A percentile compares a stretch with the other conserved stretches of the same genome.
Evolutionary conservation across 2,113 vertebrate genomes (phyloP).

Genomic region (Misgurnus anguillicaudatus): DNA sequence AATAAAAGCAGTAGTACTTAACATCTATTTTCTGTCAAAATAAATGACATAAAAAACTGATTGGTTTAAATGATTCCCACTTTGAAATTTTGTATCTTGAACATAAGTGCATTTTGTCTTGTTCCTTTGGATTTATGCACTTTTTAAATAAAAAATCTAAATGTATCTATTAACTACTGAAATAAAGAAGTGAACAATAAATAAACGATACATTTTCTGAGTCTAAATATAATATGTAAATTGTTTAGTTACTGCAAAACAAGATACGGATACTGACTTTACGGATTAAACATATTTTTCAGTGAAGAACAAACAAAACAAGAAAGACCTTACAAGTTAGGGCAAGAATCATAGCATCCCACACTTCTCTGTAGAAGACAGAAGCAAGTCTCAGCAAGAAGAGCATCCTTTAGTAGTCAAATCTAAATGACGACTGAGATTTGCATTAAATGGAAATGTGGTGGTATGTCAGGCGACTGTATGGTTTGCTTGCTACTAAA

Average conservation of each 20-base stretch:
- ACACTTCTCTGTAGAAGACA: neutral
- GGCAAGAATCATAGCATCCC: neutral
- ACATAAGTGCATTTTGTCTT: neutral
- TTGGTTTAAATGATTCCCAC: no score
- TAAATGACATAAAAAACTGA: no score
- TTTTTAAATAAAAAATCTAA: neutral
- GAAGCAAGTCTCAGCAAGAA: constrained; percentile 28
- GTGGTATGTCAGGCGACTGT: neutral
- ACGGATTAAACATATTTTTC: neutral
- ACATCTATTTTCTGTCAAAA: neutral
- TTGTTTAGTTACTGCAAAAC: neutral
- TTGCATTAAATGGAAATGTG: neutral
- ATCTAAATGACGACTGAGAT: neutral
- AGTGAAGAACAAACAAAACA: neutral
- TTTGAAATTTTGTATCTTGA: no score
- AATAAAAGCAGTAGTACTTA: no score
- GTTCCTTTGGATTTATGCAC: neutral
- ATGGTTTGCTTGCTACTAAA: neutral
- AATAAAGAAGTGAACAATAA: neutral
- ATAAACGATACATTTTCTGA: neutral
- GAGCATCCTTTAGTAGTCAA: constrained; percentile 2
- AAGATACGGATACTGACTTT: neutral
- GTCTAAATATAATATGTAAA: neutral
- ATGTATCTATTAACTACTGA: neutral
- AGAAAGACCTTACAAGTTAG: neutral